Evolutionary conservation across 1,140 invertebrate genomes (phyloP).

Genomic region (Euwallacea fornicatus): DNA sequence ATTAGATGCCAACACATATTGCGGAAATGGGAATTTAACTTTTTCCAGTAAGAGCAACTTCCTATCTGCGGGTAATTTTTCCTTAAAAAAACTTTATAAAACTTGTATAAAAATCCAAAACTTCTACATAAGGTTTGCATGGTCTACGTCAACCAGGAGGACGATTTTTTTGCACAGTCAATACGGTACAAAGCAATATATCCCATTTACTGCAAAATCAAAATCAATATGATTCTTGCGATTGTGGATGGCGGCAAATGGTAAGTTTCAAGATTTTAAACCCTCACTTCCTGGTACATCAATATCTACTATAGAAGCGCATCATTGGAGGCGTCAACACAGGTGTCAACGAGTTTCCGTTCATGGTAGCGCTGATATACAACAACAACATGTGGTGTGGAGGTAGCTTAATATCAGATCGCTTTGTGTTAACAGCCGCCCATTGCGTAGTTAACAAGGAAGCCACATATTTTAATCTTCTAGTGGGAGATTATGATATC

Average conservation of each 20-base stretch:
- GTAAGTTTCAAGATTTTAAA: slow-evolving; percentile 44
- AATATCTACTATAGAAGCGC: slow-evolving; percentile 40
- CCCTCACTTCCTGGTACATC: not conserved
- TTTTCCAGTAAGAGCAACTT: too few species aligned
- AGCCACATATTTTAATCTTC: slow-evolving; percentile 48
- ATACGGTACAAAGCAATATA: slow-evolving; percentile 34
- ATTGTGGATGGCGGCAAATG: slow-evolving; percentile 60
- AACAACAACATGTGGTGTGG: slow-evolving; percentile 61
- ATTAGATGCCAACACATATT: slow-evolving; percentile 55
- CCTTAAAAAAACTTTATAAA: too few species aligned
- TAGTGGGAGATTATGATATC: slow-evolving; percentile 56
- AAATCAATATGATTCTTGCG: slow-evolving; percentile 47
- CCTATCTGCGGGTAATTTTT: too few species aligned
- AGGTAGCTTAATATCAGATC: slow-evolving; percentile 62
- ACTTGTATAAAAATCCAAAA: too few species aligned
- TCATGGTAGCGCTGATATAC: slow-evolving; percentile 66
- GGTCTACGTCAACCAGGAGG: slow-evolving; percentile 52
- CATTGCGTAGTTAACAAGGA: slow-evolving; percentile 59
- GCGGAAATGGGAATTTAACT: slow-evolving; percentile 52
- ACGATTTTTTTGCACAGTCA: slow-evolving; percentile 56
- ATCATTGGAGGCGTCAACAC: slow-evolving; percentile 66
- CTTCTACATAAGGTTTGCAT: slow-evolving; percentile 42
- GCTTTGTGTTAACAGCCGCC: slow-evolving; percentile 68
- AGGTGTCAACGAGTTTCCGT: slow-evolving; percentile 65
- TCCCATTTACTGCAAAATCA: not conserved